These are phyloP conservation scores for Platycnemis pennipes DNA, from an alignment of 2,888 invertebrate species.

Conservation along the genomic window DNA sequence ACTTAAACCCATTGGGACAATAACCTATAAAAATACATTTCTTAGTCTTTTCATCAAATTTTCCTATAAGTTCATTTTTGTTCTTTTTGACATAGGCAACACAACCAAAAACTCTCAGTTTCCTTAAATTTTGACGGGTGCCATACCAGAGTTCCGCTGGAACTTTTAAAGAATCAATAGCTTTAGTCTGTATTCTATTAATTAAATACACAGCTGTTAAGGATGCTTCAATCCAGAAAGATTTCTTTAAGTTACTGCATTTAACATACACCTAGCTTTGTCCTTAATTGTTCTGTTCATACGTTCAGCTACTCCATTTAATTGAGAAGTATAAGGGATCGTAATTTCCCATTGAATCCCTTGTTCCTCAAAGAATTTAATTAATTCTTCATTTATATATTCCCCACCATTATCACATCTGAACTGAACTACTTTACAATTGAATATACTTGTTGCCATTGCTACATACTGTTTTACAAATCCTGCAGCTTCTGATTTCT, in stretches of 20 bases:
- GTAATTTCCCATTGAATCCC: neutral
- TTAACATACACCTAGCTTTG: neutral
- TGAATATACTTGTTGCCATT: neutral
- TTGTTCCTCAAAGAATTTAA: neutral
- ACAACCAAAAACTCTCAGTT: constrained; percentile 1
- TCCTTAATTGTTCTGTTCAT: neutral
- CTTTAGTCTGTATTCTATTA: neutral
- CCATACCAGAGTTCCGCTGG: neutral
- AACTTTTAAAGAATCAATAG: neutral
- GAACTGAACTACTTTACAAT: neutral
- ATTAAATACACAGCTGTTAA: neutral
- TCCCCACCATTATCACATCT: neutral
- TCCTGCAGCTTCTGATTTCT: no score
- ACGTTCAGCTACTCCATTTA: neutral
- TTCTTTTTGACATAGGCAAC: neutral
- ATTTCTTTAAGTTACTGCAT: neutral
- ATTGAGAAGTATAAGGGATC: neutral
- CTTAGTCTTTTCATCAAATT: neutral
- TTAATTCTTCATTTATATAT: neutral
- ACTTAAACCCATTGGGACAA: neutral
- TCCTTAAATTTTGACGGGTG: neutral
- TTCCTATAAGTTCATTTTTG: neutral
- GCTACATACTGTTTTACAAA: no score
- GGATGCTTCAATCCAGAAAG: neutral
- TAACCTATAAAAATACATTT: constrained; percentile 1